These are phyloP conservation scores for Neocloeon triangulifer DNA, from an alignment of 1,140 invertebrate species.

Conservation along the genomic window DNA sequence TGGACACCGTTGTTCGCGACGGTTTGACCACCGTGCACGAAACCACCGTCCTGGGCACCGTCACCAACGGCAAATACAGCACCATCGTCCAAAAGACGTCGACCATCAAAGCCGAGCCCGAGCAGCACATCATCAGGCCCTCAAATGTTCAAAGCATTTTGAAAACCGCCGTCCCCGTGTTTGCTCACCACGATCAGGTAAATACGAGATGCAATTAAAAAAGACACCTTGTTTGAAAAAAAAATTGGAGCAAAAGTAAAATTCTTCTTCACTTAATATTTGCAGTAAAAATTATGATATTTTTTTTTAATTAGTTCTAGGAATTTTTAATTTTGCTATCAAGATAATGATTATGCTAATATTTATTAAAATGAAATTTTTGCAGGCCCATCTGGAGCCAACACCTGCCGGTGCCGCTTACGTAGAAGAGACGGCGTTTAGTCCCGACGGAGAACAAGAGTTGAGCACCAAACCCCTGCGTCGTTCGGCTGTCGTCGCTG, in stretches of 20 bases:
- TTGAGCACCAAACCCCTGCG: no score
- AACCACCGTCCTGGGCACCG: constrained; percentile 69
- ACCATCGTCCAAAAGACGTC: constrained; percentile 47
- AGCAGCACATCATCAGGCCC: constrained; percentile 25
- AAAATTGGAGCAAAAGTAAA: no score
- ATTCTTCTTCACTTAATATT: no score
- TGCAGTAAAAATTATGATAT: no score
- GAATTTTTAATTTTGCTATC: no score
- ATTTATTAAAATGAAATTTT: constrained; percentile 20
- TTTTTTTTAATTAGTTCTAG: no score
- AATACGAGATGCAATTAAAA: no score
- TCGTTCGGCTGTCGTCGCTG: no score
- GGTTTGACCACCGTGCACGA: constrained; percentile 65
- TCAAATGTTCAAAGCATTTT: constrained; percentile 38
- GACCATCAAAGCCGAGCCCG: constrained; percentile 18
- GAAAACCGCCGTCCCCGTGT: constrained; percentile 39
- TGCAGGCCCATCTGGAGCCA: constrained; percentile 28
- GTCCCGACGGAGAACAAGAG: constrained; percentile 22
- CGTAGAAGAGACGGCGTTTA: constrained; percentile 22
- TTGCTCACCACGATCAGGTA: constrained; percentile 12
- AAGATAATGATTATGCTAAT: constrained; percentile 24
- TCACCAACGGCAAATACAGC: constrained; percentile 68
- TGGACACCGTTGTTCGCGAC: constrained; percentile 59
- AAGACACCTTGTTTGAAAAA: no score
- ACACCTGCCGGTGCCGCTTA: constrained; percentile 23